Evolutionary conservation across 2,888 invertebrate genomes (phyloP).

Genomic region (Halictus quadricinctus): DNA sequence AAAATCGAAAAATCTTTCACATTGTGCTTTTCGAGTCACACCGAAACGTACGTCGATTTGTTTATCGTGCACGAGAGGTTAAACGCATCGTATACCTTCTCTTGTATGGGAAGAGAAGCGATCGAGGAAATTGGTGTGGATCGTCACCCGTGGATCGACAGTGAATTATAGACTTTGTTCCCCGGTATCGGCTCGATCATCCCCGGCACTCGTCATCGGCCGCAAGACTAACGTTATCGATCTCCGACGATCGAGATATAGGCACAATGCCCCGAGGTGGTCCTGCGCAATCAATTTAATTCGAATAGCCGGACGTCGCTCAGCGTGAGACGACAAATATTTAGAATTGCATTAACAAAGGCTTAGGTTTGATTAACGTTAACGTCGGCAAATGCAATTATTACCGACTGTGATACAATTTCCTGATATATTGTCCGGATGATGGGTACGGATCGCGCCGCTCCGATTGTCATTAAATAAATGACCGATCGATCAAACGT

Average conservation of each 20-base stretch:
- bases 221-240: conserved; percentile 54
- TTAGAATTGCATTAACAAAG: conserved; percentile 60
- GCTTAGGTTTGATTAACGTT: conserved; percentile 48
- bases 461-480: conserved; percentile 26
- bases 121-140: conserved; percentile 12
- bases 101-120: neutral
- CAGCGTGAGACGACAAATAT: conserved; percentile 65
- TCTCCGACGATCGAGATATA: conserved; percentile 57
- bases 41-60: too few species aligned
- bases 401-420: conserved; percentile 34
- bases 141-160: conserved; percentile 28
- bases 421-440: conserved; percentile 32
- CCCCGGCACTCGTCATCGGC: conserved; percentile 46
- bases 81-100: neutral
- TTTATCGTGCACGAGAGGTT: neutral
- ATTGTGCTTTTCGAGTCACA: too few species aligned
- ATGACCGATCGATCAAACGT: conserved; percentile 26
- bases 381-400: conserved; percentile 55
- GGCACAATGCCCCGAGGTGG: conserved; percentile 58
- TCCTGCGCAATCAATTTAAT: conserved; percentile 61
- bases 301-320: conserved; percentile 51
- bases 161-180: conserved; percentile 52
- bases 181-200: conserved; percentile 47
- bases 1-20: too few species aligned
- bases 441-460: conserved; percentile 20